Evolutionary conservation across 2,113 vertebrate species (phyloP).

Genomic region (Pelusios castaneus): DNA sequence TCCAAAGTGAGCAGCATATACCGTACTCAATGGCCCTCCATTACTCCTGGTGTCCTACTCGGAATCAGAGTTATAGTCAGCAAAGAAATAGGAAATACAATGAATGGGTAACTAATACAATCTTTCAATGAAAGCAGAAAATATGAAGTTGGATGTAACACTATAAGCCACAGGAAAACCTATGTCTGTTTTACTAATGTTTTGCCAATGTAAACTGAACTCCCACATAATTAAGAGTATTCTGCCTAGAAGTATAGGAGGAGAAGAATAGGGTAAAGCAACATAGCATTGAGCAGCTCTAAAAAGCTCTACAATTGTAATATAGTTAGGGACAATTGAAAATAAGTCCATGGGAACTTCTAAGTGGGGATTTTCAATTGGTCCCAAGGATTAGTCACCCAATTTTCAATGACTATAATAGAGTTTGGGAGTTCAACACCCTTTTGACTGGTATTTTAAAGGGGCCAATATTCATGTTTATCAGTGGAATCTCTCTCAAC

Average conservation of each 20-base stretch:
- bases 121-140: background rate
- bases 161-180: background rate
- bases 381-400: background rate
- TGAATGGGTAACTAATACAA: background rate
- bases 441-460: background rate
- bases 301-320: background rate
- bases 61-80: background rate
- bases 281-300: background rate
- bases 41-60: background rate
- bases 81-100: background rate
- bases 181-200: background rate
- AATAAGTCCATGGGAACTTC: background rate
- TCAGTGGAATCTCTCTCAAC: background rate
- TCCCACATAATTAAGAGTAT: background rate
- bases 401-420: background rate
- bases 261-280: background rate
- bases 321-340: background rate
- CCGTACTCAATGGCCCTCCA: background rate
- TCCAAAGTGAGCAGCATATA: background rate
- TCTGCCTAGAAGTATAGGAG: background rate
- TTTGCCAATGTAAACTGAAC: background rate
- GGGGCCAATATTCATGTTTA: background rate
- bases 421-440: background rate
- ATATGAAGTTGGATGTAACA: background rate
- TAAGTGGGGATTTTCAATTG: background rate